Evolutionary conservation across 2,113 vertebrate genomes (phyloP), one percentile per base, ranked within the genome.

Genomic region (Antigone vipio): DNA sequence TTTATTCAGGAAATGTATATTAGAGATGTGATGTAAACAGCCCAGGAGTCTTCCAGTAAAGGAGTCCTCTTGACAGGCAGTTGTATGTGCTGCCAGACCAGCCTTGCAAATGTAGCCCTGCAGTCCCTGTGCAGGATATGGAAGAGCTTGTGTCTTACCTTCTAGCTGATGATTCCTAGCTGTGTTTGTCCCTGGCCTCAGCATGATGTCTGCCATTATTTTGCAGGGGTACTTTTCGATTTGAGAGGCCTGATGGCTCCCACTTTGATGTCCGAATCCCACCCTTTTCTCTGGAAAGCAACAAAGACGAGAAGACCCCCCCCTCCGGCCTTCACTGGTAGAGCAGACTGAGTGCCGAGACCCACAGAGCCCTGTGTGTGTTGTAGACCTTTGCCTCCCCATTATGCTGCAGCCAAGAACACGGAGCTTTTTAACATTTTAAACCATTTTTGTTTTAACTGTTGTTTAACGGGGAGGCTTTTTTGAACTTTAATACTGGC

Each of bases 221-320:
- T 88, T 89, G 67, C 77, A 99, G 99, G 99, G 99, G 99, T 53
- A 99, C 99, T 4, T 99, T 99, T 97, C 99, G 99, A 56, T 99
- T 99, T 19, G 99, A 99, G 97, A 98, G 99, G 96, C 99, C 99
- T 2, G 99, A 99, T 55, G 99, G 99, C 77, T 99, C 99, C 97
- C 99, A 99, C 97, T 99, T 99, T 44, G 99, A 99, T 47, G 99
- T 99, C 90, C 99, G 99, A 97, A 99, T 99, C 98, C 99, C 99
- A 74, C 99, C 99, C 27, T 99, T 99, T 97, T 99, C 99, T 72
- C 97, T 99, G 98, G 99, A 99, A 97, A 99, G 99, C 98, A 99
- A 99, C 98, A 99, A 99, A 98, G 99, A 99, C 1, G 99, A 99
- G 98, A 99, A 99, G 98, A 99, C 99, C 22, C 99, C 99, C 92